Percentiles rank a stretch among this genome's conserved stretches.
phyloP scores from a whole-genome alignment of 2,888 invertebrate genomes.

The Exocentrus adspersus region DNA sequence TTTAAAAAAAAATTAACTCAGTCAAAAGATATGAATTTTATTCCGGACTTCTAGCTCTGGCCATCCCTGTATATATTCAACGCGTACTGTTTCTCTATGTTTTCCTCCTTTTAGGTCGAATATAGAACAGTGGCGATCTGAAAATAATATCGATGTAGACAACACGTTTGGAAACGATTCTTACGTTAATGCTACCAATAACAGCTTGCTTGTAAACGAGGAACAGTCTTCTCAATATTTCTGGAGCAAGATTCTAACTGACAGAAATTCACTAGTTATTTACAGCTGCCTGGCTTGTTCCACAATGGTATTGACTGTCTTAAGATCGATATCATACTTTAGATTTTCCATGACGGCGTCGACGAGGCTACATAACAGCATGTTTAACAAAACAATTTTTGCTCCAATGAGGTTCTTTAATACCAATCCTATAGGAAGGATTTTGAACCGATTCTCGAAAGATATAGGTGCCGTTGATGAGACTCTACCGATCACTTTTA shows the following conservation, averaged over 20 bases:
- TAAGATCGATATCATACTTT: slow-evolving; percentile 66
- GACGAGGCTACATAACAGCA: slow-evolving; percentile 66
- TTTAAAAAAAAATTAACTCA: too few relatives aligned
- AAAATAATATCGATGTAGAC: slow-evolving; percentile 20
- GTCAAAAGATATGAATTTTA: too few relatives aligned
- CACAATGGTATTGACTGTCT: slow-evolving; percentile 61
- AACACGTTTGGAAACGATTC: slow-evolving; percentile 1
- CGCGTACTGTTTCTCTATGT: too few relatives aligned
- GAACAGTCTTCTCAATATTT: background rate
- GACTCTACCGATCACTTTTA: slow-evolving; percentile 63
- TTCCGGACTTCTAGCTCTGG: too few relatives aligned
- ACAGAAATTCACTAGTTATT: slow-evolving; percentile 59
- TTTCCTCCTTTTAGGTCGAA: slow-evolving; percentile 34
- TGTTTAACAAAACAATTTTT: slow-evolving; percentile 66
- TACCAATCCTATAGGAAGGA: slow-evolving; percentile 70
- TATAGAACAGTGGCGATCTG: slow-evolving; percentile 21
- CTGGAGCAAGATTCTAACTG: slow-evolving; percentile 5
- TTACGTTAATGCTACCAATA: background rate
- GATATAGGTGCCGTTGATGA: slow-evolving; percentile 72
- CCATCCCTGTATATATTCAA: too few relatives aligned
- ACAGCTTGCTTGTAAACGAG: background rate
- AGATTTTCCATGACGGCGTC: slow-evolving; percentile 66
- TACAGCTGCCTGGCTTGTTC: slow-evolving; percentile 39
- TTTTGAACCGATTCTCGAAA: slow-evolving; percentile 77
- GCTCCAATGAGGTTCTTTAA: slow-evolving; percentile 76